These are phyloP conservation scores for Calcarius ornatus DNA, from an alignment of 2,113 vertebrate genomes.

Conservation along the genomic window DNA sequence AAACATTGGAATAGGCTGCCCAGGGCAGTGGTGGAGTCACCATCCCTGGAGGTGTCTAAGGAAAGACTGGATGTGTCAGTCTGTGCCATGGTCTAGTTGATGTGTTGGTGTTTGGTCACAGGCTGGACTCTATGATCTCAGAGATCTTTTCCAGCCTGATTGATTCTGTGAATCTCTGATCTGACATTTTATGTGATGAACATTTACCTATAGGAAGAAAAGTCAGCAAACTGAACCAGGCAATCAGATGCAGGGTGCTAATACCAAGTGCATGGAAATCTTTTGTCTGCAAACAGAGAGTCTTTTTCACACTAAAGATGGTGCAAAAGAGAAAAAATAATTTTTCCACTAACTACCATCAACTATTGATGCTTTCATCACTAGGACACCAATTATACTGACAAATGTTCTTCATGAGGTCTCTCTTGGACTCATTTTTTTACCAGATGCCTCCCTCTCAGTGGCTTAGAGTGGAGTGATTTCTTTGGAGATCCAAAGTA, in stretches of 20 bases:
- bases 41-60: neutral
- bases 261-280: neutral
- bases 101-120: rapidly evolving
- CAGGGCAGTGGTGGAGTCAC: neutral
- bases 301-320: neutral
- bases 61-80: neutral
- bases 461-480: neutral
- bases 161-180: neutral
- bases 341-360: neutral
- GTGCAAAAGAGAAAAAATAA: neutral
- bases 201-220: neutral
- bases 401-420: neutral
- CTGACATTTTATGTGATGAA: neutral
- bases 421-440: neutral
- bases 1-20: neutral
- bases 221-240: neutral
- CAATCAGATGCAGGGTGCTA: neutral
- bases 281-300: neutral
- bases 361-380: neutral
- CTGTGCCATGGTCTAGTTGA: neutral
- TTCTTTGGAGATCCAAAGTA: neutral
- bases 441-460: neutral
- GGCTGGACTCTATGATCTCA: rapidly evolving
- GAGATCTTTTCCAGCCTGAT: neutral
- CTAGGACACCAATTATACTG: neutral